These are phyloP conservation scores for Gonatopus flavifemur DNA, from an alignment of 1,140 invertebrate genomes.

Conservation along the genomic window DNA sequence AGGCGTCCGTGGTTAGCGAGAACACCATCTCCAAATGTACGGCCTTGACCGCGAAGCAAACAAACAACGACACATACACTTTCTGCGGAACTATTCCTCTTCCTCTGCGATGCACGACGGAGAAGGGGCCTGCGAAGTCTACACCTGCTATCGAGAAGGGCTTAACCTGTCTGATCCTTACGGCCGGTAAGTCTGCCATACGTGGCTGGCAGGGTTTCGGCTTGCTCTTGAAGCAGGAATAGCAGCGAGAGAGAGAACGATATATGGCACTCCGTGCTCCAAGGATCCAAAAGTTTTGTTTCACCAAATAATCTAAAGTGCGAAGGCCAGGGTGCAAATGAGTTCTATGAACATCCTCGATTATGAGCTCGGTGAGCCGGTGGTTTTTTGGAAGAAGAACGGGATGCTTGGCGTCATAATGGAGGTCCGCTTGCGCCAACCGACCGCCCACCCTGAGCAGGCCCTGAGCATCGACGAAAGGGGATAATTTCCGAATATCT, in stretches of 20 bases:
- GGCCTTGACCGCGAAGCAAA: background rate
- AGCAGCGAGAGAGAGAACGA: background rate
- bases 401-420: background rate
- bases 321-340: background rate
- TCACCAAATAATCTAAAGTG: background rate
- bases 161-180: background rate
- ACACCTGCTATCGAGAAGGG: background rate
- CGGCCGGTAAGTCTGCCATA: background rate
- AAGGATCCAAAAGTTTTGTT: background rate
- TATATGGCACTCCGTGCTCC: background rate
- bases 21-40: no score
- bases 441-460: no score
- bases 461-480: background rate
- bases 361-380: background rate
- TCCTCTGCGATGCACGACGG: no score
- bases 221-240: background rate
- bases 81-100: background rate
- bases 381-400: background rate
- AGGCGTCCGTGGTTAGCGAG: background rate
- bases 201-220: background rate
- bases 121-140: background rate
- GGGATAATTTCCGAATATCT: background rate
- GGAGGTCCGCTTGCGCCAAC: no score
- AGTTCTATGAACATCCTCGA: background rate
- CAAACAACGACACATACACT: background rate